phyloP scores from a whole-genome alignment of 1,140 invertebrate species.

The Zaprionus gabonicus region DNA sequence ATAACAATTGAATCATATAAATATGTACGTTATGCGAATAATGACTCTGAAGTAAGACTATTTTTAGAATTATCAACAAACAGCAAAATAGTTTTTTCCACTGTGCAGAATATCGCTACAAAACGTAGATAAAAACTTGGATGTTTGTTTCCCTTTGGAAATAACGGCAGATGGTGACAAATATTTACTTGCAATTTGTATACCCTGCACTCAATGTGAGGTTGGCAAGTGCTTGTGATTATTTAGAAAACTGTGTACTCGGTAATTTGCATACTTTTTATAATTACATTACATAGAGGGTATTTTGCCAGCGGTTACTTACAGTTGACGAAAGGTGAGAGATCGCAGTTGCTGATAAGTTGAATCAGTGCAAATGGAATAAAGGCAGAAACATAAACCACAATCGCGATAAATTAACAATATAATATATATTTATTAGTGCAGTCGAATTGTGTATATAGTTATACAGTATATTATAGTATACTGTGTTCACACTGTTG shows the following conservation, averaged over 20 bases:
- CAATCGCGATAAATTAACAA: background rate
- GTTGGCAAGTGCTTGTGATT: background rate
- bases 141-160: background rate
- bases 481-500: constrained; percentile 29
- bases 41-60: too few species aligned
- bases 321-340: background rate
- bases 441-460: background rate
- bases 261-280: too few species aligned
- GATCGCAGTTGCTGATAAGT: background rate
- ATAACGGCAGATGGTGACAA: background rate
- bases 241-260: background rate
- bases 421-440: constrained; percentile 3
- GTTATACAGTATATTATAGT: background rate
- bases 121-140: background rate
- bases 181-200: background rate
- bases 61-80: too few species aligned
- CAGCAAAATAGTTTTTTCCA: background rate
- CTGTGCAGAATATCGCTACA: background rate
- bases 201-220: background rate
- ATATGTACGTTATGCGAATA: too few species aligned
- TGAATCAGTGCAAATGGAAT: constrained; percentile 1
- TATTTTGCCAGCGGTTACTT: background rate
- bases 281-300: background rate
- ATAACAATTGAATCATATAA: too few species aligned
- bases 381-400: background rate